Conservation (phyloP, 2,888 invertebrate genomes). For the Platerodrilus igneus region DNA sequence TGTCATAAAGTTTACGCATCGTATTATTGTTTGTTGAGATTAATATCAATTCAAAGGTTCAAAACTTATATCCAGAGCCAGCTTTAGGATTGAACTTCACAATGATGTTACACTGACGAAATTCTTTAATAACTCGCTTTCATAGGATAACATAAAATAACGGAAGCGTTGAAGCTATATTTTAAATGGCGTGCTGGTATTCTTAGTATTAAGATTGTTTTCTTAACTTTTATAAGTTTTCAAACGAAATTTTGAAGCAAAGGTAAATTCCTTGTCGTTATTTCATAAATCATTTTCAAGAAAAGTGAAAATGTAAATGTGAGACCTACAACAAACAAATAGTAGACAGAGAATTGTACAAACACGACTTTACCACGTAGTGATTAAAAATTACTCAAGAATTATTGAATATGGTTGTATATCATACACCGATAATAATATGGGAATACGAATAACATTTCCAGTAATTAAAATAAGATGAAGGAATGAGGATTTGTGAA, state of each 20-base stretch:
- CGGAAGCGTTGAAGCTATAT: constrained; percentile 31
- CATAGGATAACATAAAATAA: constrained; percentile 39
- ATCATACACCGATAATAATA: too few relatives aligned
- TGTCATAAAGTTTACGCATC: neutral
- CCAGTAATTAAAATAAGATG: too few relatives aligned
- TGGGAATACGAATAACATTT: too few relatives aligned
- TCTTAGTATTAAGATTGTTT: constrained; percentile 43
- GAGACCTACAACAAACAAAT: too few relatives aligned
- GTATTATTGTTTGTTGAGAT: neutral
- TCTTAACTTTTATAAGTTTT: constrained; percentile 36
- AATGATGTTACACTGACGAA: constrained; percentile 44
- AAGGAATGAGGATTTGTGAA: too few relatives aligned
- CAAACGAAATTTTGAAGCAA: constrained; percentile 41
- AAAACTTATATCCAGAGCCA: too few relatives aligned
- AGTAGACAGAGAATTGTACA: too few relatives aligned
- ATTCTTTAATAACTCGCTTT: constrained; percentile 44
- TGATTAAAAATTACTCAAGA: too few relatives aligned
- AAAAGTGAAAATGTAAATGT: constrained; percentile 31
- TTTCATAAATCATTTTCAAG: constrained; percentile 33
- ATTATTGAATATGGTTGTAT: too few relatives aligned
- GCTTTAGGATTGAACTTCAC: too few relatives aligned
- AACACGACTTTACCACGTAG: too few relatives aligned
- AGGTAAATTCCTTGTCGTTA: constrained; percentile 39
- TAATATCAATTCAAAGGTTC: neutral
- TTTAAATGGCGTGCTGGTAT: constrained; percentile 40